Conservation (phyloP, 2,888 invertebrate species). For the Acleris cristana region DNA sequence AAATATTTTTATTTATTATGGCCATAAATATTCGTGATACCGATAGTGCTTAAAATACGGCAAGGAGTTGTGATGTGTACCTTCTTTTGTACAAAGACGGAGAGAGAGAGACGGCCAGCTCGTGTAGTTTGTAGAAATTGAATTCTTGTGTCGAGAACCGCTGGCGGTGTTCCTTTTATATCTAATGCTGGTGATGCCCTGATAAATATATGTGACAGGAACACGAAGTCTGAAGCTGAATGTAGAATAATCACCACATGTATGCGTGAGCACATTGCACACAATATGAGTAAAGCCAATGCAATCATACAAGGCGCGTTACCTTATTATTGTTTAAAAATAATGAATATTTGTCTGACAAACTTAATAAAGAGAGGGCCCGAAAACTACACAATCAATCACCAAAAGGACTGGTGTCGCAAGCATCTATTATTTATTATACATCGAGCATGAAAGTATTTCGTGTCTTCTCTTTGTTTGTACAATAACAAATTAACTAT, state of each 20-base stretch:
- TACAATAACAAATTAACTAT: slow-evolving; percentile 65
- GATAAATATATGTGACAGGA: slow-evolving; percentile 25
- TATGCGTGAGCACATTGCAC: slow-evolving; percentile 23
- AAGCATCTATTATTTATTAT: slow-evolving; percentile 49
- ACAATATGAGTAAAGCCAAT: slow-evolving; percentile 6
- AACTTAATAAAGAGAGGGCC: slow-evolving; percentile 16
- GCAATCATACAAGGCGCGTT: slow-evolving; percentile 11
- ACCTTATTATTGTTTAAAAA: slow-evolving; percentile 10
- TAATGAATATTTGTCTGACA: slow-evolving; percentile 13
- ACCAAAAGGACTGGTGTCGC: slow-evolving; percentile 44
- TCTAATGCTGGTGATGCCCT: slow-evolving; percentile 17
- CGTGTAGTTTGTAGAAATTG: slow-evolving; percentile 32
- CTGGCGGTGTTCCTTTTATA: slow-evolving; percentile 64
- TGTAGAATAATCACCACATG: slow-evolving; percentile 24
- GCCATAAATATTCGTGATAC: slow-evolving; percentile 57
- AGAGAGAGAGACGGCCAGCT: slow-evolving; percentile 36
- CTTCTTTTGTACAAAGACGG: slow-evolving; percentile 43
- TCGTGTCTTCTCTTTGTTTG: slow-evolving; percentile 59
- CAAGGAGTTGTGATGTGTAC: slow-evolving; percentile 16
- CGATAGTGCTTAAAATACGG: slow-evolving; percentile 38
- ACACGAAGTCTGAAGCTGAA: slow-evolving; percentile 22
- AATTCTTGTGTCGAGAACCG: slow-evolving; percentile 50
- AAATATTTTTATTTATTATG: slow-evolving; percentile 47
- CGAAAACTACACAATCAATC: slow-evolving; percentile 11
- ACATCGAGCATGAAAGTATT: slow-evolving; percentile 58